phyloP scores from a whole-genome alignment of 2,113 vertebrate genomes.

The Paradisaea rubra region DNA sequence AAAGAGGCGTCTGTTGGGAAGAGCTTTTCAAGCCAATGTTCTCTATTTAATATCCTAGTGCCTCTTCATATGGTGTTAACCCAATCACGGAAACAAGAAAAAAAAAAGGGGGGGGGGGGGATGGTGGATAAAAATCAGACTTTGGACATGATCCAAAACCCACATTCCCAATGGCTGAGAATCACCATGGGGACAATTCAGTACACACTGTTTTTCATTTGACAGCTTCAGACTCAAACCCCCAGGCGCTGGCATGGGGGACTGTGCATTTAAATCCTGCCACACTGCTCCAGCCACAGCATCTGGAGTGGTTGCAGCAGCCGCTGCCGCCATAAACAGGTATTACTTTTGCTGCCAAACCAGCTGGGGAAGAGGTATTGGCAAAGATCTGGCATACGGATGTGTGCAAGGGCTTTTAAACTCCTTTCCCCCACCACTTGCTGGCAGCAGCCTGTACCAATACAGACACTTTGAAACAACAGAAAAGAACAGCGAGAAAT shows the following conservation, averaged over 20 bases:
- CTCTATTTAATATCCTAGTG: neutral
- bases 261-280: neutral
- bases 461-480: neutral
- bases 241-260: neutral
- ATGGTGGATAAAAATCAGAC: neutral
- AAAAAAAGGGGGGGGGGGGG: accelerated
- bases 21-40: neutral
- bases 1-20: neutral
- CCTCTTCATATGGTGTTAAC: neutral
- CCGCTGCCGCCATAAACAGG: neutral
- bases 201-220: neutral
- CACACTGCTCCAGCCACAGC: neutral
- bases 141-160: neutral
- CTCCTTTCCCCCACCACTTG: neutral
- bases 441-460: neutral
- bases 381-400: neutral
- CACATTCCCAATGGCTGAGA: neutral
- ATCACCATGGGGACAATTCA: conserved; percentile 8
- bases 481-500: neutral
- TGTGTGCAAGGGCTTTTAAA: neutral
- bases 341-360: neutral
- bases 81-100: neutral
- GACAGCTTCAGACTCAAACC: neutral
- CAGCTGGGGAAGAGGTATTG: neutral
- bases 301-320: neutral